Percentiles rank a stretch among this genome's conserved stretches.
Conservation (phyloP, 2,888 invertebrate species). For the Actias luna region DNA sequence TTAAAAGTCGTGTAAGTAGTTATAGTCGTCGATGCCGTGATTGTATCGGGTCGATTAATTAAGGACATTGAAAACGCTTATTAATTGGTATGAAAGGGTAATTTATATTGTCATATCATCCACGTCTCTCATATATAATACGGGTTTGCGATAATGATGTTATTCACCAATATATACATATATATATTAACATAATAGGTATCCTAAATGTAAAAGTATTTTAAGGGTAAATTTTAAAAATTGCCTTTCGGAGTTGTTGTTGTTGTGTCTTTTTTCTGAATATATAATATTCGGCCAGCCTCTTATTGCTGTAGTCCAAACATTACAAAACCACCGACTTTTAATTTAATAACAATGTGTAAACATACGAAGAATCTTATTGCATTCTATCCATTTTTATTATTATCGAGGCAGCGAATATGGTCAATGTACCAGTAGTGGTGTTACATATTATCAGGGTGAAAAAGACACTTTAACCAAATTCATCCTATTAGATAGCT, state of each 20-base stretch:
- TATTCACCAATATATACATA: conserved; percentile 80
- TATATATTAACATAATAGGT: conserved; percentile 74
- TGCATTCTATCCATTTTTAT: neutral
- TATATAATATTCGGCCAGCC: conserved; percentile 73
- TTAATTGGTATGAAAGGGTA: conserved; percentile 83
- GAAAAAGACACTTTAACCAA: conserved; percentile 53
- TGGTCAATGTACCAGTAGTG: neutral
- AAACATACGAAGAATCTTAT: neutral
- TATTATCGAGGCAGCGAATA: conserved; percentile 9
- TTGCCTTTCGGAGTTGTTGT: conserved; percentile 75
- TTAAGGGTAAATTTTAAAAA: conserved; percentile 77
- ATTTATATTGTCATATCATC: conserved; percentile 83
- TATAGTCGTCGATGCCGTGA: conserved; percentile 69
- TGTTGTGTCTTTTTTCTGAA: conserved; percentile 68
- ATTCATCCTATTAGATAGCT: conserved; percentile 64
- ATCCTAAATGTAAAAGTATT: conserved; percentile 75
- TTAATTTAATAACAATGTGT: conserved; percentile 9
- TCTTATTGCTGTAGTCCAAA: conserved; percentile 41
- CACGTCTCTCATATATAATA: conserved; percentile 82
- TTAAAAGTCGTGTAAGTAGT: conserved; percentile 74
- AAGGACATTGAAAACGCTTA: conserved; percentile 83
- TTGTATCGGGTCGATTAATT: conserved; percentile 70
- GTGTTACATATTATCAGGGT: conserved; percentile 9
- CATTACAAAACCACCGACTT: conserved; percentile 25
- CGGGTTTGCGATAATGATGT: conserved; percentile 82